phyloP scores from a whole-genome alignment of 2,797 vertebrate genomes.

The Microhierax caerulescens region DNA sequence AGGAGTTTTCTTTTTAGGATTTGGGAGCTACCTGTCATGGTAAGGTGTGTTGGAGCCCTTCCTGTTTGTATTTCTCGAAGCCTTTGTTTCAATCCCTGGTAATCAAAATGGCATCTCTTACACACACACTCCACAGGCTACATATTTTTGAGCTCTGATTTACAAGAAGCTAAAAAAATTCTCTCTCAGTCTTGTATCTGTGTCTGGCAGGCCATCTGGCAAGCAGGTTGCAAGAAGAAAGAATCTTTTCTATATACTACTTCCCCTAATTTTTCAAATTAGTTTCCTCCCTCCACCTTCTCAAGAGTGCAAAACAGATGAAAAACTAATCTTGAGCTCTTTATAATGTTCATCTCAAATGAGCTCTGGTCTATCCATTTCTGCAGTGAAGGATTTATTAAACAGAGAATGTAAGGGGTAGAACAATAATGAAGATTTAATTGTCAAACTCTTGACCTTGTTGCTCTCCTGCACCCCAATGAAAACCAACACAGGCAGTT shows the following conservation, averaged over 20 bases:
- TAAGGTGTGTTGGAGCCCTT: background rate
- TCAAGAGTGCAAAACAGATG: background rate
- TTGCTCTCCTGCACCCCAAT: conserved; percentile 48
- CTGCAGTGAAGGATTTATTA: conserved; percentile 47
- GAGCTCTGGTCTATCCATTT: conserved; percentile 1
- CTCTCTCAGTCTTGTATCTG: background rate
- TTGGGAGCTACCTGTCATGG: background rate
- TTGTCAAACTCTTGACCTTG: conserved; percentile 67
- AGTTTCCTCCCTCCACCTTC: background rate
- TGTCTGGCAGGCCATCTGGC: conserved; percentile 23
- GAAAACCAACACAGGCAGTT: conserved; percentile 67
- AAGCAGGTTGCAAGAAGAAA: conserved; percentile 17
- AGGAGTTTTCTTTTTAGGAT: background rate
- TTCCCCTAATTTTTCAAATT: background rate
- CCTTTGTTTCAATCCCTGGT: background rate
- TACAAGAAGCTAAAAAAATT: background rate
- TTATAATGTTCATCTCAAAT: background rate
- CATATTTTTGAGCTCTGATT: background rate
- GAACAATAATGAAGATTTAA: conserved; percentile 67
- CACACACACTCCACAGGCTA: background rate
- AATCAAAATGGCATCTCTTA: background rate
- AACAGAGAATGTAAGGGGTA: conserved; percentile 26
- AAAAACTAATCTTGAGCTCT: background rate
- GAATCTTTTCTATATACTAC: background rate
- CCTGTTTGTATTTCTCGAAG: background rate